Evolutionary conservation across 2,797 vertebrate species (phyloP).

Genomic region (Tinamus major): DNA sequence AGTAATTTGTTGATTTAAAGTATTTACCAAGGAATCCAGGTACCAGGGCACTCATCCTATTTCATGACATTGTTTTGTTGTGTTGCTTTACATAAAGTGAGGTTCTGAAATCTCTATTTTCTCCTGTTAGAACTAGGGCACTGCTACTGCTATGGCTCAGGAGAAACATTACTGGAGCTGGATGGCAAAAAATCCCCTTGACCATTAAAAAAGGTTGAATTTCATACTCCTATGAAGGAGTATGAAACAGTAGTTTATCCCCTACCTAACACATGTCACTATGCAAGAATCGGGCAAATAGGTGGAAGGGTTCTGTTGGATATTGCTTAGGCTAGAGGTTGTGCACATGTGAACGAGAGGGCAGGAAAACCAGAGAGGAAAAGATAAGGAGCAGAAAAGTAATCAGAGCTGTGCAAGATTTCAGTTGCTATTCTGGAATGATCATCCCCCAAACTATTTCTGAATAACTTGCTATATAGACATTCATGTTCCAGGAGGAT

Average conservation of each 20-base stretch:
- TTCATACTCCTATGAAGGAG: neutral
- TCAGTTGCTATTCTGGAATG: neutral
- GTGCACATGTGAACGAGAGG: neutral
- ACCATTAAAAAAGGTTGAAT: neutral
- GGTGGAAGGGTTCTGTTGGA: neutral
- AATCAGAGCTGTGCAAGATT: neutral
- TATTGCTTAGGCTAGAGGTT: neutral
- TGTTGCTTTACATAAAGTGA: neutral
- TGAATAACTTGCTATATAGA: neutral
- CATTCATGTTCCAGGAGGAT: neutral
- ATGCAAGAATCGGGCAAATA: accelerated
- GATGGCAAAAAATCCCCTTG: neutral
- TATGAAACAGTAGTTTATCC: neutral
- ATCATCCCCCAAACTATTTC: neutral
- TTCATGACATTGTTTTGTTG: neutral
- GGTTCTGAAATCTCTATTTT: neutral
- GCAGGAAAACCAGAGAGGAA: neutral
- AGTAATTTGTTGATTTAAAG: neutral
- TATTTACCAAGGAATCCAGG: neutral
- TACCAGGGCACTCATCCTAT: neutral
- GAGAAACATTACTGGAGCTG: neutral
- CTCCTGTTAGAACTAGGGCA: neutral
- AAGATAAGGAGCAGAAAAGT: neutral
- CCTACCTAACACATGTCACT: neutral
- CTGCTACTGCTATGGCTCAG: neutral